Evolutionary conservation across 1,140 invertebrate genomes (phyloP).

Genomic region (Gonioctena quinquepunctata): DNA sequence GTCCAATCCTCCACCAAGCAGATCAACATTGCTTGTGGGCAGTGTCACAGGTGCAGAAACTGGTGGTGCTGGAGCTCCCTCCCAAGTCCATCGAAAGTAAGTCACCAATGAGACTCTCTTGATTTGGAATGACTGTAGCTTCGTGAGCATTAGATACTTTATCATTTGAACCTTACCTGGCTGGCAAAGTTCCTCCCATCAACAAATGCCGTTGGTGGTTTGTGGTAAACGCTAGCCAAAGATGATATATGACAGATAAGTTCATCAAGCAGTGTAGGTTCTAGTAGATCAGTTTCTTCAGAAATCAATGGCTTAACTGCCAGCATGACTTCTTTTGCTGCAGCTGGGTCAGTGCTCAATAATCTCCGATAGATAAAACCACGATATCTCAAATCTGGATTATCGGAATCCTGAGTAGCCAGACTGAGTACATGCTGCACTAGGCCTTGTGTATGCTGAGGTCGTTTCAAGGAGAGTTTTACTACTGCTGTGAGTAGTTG

Average conservation of each 20-base stretch:
- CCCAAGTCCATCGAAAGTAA: slow-evolving; percentile 95
- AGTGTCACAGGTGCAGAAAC: slow-evolving; percentile 56
- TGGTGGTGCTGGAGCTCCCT: slow-evolving; percentile 61
- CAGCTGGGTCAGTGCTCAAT: slow-evolving; percentile 96
- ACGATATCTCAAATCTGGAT: slow-evolving; percentile 96
- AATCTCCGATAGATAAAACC: slow-evolving; percentile 95
- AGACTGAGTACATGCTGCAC: slow-evolving; percentile 94
- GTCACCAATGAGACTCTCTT: slow-evolving; percentile 96
- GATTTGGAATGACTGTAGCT: slow-evolving; percentile 77
- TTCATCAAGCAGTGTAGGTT: slow-evolving; percentile 97
- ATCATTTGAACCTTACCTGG: slow-evolving; percentile 53
- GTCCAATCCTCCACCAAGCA: slow-evolving; percentile 83
- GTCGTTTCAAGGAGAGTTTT: slow-evolving; percentile 96
- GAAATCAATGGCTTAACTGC: slow-evolving; percentile 99
- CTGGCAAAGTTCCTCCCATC: slow-evolving; percentile 72
- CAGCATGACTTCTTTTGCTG: slow-evolving; percentile 98
- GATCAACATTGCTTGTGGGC: slow-evolving; percentile 66
- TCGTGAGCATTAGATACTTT: slow-evolving; percentile 59
- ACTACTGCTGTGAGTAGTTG: slow-evolving; percentile 97
- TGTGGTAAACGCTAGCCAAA: slow-evolving; percentile 98
- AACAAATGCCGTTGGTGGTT: slow-evolving; percentile 98
- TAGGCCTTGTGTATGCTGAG: slow-evolving; percentile 96
- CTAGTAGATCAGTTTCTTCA: slow-evolving; percentile 97
- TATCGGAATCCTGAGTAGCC: slow-evolving; percentile 98
- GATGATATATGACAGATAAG: slow-evolving; percentile 99